Base-by-base conservation (phyloP, 2,888 invertebrate species). In the Quadroppia sp. region DNA sequence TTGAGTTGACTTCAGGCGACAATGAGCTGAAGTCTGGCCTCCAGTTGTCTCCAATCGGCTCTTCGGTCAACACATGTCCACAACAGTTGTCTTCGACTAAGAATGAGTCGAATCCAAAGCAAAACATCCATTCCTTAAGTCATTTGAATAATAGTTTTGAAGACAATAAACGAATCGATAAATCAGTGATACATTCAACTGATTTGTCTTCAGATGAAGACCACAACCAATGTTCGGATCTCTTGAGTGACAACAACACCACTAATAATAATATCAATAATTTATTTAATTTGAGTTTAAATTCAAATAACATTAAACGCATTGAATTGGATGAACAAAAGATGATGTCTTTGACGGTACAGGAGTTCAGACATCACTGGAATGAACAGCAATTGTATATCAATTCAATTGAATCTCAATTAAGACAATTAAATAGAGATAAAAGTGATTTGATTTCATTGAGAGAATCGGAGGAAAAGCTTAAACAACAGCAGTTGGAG, bases 401-500 rank as follows among this genome's bases (percentile, higher is more conserved):
- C 84, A 88, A 89, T 82, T 86, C 86, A 81, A 86, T 90, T 83
- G 90, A 69, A 25, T 15, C 23, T 1, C 69, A 69, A 69, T 45
- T 69, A 69, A 69, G 25, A 36, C 69, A 69, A 69, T 69, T 69
- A 42, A 69, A 69, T 69, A 69, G 69, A 69, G 50, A 36, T 45
- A 28, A 71, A 67, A 71, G 32, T 50, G 67, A 74, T 59, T 42
- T 50, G 17, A 73, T 32, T 56, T 53, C 48, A 20, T 32, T 71
- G 42, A 42, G 50, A 64, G 69, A 71, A 64, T 67, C 89, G 80
- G 90, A 90, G 83, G 90, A 90, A 79, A 89, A 90, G 81, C 86
- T 89, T 81, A 89, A 89, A 80, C 88, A 89, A 80, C 92, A 93
- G 82, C 89, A 90, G 81, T 42, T 87, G 74, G 96, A 96, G 82